A percentile compares a stretch with the other conserved stretches of the same genome.
phyloP scores from a whole-genome alignment of 2,888 invertebrate genomes.

The Caenorhabditis sp. region DNA sequence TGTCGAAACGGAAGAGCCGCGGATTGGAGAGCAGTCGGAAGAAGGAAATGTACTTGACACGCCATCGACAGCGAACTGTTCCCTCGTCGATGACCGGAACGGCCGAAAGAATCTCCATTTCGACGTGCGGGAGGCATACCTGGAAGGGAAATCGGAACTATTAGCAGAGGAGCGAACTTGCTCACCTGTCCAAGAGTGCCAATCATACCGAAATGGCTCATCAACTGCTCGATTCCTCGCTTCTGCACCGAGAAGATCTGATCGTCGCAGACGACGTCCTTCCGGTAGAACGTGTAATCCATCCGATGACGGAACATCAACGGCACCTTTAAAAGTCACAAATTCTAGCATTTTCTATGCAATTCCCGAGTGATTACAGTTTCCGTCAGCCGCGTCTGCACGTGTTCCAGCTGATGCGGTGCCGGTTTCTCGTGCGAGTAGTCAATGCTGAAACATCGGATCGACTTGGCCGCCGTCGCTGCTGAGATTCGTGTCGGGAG shows the following conservation, averaged over 20 bases:
- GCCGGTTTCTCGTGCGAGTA: conserved; percentile 75
- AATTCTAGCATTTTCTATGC: too few relatives aligned
- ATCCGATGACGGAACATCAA: conserved; percentile 78
- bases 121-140: conserved; percentile 74
- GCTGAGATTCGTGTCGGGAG: conserved; percentile 30
- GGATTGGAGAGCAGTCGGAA: conserved; percentile 66
- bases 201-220: conserved; percentile 76
- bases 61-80: conserved; percentile 81
- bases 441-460: conserved; percentile 56
- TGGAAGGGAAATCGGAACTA: too few relatives aligned
- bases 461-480: neutral
- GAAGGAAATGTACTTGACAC: conserved; percentile 76
- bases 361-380: conserved; percentile 65
- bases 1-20: conserved; percentile 67
- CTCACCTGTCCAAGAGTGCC: conserved; percentile 69
- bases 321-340: conserved; percentile 68
- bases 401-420: conserved; percentile 79
- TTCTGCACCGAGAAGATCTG: conserved; percentile 75
- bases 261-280: conserved; percentile 79
- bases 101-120: conserved; percentile 72
- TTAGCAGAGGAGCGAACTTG: neutral
- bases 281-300: conserved; percentile 82
- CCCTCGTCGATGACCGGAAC: conserved; percentile 81
- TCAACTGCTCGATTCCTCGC: conserved; percentile 72
- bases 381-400: conserved; percentile 73